A percentile compares a stretch with the other conserved stretches of the same genome.
Conservation (phyloP, 2,113 vertebrate genomes). For the Tichodroma muraria region DNA sequence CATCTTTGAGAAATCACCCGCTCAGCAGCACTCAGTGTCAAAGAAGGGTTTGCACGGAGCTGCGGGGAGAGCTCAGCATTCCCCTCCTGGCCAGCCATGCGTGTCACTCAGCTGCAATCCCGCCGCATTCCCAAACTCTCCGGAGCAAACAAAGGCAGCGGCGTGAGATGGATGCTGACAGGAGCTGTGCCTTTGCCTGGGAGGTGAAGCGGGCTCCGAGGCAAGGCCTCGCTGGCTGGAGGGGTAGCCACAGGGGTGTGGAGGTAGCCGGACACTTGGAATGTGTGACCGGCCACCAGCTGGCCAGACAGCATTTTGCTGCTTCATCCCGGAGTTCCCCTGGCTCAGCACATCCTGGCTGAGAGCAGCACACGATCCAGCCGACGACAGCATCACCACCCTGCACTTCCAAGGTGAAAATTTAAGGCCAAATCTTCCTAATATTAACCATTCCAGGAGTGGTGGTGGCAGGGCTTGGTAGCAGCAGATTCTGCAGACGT, state of each 20-base stretch:
- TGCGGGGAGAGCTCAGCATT: neutral
- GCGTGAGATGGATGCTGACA: neutral
- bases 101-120: neutral
- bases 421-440: neutral
- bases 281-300: neutral
- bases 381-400: neutral
- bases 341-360: neutral
- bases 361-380: neutral
- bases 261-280: neutral
- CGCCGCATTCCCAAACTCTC: neutral
- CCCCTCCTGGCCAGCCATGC: neutral
- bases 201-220: neutral
- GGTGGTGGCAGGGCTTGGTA: neutral
- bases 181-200: neutral
- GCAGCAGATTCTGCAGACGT: neutral
- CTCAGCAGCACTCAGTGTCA: fast-evolving
- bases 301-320: neutral
- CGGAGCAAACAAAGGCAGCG: neutral
- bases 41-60: neutral
- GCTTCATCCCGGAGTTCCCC: neutral
- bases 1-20: neutral
- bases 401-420: neutral
- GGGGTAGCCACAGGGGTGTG: neutral
- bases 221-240: neutral
- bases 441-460: too few species aligned